phyloP scores from a whole-genome alignment of 2,797 vertebrate species.

The Distichodus sexfasciatus region DNA sequence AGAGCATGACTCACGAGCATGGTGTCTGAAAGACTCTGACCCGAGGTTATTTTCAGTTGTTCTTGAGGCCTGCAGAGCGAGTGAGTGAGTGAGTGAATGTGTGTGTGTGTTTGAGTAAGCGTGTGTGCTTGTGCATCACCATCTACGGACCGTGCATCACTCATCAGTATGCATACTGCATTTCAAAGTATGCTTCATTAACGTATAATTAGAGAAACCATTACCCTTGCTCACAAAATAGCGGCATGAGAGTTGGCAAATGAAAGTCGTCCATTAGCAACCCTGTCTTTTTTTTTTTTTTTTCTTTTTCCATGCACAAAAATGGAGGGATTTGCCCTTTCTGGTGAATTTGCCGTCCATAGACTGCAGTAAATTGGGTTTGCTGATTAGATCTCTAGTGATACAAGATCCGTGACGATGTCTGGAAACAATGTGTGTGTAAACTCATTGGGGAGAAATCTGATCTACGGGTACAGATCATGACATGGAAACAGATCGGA shows the following conservation, averaged over 20 bases:
- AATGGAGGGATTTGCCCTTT: background rate
- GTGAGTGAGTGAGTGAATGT: background rate
- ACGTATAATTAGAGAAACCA: background rate
- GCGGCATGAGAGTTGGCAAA: background rate
- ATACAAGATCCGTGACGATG: background rate
- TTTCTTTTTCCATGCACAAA: background rate
- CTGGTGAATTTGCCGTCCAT: background rate
- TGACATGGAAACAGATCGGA: background rate
- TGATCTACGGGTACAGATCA: background rate
- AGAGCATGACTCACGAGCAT: conserved; percentile 18
- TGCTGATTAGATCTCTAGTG: background rate
- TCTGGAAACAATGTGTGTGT: background rate
- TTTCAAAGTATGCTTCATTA: background rate
- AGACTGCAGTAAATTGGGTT: background rate
- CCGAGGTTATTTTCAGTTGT: conserved; percentile 15
- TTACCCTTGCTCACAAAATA: conserved; percentile 7
- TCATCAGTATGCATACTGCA: background rate
- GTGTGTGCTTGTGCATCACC: no score
- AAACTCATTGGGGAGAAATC: background rate
- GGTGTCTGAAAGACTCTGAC: background rate
- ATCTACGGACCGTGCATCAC: background rate
- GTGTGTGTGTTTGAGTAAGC: no score
- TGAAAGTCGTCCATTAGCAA: background rate
- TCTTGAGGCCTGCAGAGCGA: conserved; percentile 1
- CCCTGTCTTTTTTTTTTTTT: background rate